A percentile compares a stretch with the other conserved stretches of the same genome.
These are phyloP conservation scores for western clawed frog (Xenopus tropicalis) DNA, from an alignment of 2,113 vertebrate species.

Conservation along the genomic window DNA sequence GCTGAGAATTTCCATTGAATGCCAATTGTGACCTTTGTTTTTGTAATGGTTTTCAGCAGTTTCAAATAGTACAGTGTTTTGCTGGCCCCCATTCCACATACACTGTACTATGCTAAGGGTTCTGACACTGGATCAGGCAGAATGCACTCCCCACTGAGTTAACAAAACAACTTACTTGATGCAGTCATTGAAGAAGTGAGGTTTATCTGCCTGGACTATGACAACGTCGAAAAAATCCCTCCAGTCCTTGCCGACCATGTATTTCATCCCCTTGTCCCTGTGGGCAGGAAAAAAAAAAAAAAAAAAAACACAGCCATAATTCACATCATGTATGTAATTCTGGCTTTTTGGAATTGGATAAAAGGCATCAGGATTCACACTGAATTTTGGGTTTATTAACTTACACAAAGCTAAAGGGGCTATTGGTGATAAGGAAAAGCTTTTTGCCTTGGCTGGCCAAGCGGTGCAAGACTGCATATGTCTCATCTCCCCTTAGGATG, in stretches of 20 bases:
- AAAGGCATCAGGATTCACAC: no score
- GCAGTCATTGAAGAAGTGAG: constrained; percentile 80
- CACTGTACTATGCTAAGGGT: no score
- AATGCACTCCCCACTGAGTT: neutral
- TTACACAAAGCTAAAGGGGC: constrained; percentile 83
- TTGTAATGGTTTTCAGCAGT: no score
- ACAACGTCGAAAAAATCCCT: constrained; percentile 78
- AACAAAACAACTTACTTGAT: constrained; percentile 68
- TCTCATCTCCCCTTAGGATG: constrained; percentile 74
- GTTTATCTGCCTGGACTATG: constrained; percentile 81
- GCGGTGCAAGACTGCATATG: constrained; percentile 71
- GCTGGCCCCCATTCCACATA: no score
- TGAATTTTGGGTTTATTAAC: constrained; percentile 38
- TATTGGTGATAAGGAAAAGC: constrained; percentile 84
- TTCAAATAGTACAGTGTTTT: no score
- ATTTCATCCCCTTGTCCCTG: constrained; percentile 79
- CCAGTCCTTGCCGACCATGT: constrained; percentile 81
- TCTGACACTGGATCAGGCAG: neutral
- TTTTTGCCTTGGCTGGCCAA: constrained; percentile 70
- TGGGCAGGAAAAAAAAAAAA: neutral
- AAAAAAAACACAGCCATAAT: neutral
- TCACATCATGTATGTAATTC: no score
- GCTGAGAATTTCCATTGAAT: no score
- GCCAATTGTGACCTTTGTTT: no score
- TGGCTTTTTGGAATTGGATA: no score